A percentile compares a stretch with the other conserved stretches of the same genome.
Evolutionary conservation across 2,888 invertebrate species (phyloP).

Genomic region (Aspidiotus rigidus): DNA sequence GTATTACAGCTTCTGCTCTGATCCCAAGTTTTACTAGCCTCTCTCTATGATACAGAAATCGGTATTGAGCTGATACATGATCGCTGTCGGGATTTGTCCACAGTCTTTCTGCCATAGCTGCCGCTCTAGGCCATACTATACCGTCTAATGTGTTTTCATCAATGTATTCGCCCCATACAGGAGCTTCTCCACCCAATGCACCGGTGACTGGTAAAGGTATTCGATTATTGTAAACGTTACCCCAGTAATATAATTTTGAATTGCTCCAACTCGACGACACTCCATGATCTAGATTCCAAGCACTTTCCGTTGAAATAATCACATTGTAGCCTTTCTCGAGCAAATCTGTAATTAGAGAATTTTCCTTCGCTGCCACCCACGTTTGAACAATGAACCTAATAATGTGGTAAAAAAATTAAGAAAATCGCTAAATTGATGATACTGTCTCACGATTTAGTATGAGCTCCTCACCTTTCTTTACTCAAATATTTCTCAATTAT

Average conservation of each 20-base stretch:
- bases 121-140: slow-evolving; percentile 72
- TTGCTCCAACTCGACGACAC: slow-evolving; percentile 61
- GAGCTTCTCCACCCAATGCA: slow-evolving; percentile 49
- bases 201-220: slow-evolving; percentile 46
- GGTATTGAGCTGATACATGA: slow-evolving; percentile 50
- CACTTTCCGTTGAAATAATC: slow-evolving; percentile 69
- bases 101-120: slow-evolving; percentile 70
- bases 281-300: slow-evolving; percentile 80
- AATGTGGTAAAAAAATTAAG: too few relatives aligned
- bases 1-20: slow-evolving; percentile 59
- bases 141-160: slow-evolving; percentile 60
- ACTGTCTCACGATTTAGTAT: background rate
- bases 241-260: slow-evolving; percentile 68
- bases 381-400: slow-evolving; percentile 67
- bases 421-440: too few relatives aligned
- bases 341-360: slow-evolving; percentile 49
- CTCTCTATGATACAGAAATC: slow-evolving; percentile 54
- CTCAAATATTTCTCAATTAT: slow-evolving; percentile 47
- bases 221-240: slow-evolving; percentile 58
- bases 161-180: slow-evolving; percentile 74
- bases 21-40: slow-evolving; percentile 60
- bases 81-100: slow-evolving; percentile 61
- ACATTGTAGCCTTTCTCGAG: slow-evolving; percentile 60
- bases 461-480: slow-evolving; percentile 24
- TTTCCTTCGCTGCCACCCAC: slow-evolving; percentile 54